Conservation (phyloP, 2,797 vertebrate genomes). For the Hephaestus fuliginosus region DNA sequence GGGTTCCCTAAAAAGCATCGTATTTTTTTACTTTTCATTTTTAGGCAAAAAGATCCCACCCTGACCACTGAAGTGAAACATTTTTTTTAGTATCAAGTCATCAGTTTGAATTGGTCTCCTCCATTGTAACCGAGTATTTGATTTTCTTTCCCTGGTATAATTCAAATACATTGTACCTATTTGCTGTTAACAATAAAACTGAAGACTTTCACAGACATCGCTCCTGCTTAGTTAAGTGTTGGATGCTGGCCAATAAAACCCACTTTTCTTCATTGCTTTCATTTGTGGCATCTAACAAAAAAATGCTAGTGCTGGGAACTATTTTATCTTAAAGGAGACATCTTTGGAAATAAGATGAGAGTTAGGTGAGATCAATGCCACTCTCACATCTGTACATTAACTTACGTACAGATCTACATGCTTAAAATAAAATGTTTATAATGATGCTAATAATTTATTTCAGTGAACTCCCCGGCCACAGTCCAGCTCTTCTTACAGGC, state of each 20-base stretch:
- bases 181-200: too few relatives aligned
- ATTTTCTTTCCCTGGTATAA: not conserved
- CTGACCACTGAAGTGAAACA: not conserved
- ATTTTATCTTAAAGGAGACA: not conserved
- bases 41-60: not conserved
- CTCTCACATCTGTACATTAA: not conserved
- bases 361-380: not conserved
- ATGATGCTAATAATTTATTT: not conserved
- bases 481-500: not conserved
- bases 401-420: not conserved
- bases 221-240: too few relatives aligned
- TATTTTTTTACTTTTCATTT: not conserved
- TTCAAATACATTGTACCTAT: not conserved
- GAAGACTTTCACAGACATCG: too few relatives aligned
- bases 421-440: not conserved
- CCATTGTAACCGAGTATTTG: not conserved
- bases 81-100: not conserved
- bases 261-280: too few relatives aligned
- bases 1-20: conserved; percentile 7
- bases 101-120: not conserved
- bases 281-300: not conserved
- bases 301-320: not conserved
- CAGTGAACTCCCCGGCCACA: not conserved
- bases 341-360: not conserved
- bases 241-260: too few relatives aligned